Base-by-base conservation (phyloP, 2,797 vertebrate genomes). In the Enteromius anoplus region DNA sequence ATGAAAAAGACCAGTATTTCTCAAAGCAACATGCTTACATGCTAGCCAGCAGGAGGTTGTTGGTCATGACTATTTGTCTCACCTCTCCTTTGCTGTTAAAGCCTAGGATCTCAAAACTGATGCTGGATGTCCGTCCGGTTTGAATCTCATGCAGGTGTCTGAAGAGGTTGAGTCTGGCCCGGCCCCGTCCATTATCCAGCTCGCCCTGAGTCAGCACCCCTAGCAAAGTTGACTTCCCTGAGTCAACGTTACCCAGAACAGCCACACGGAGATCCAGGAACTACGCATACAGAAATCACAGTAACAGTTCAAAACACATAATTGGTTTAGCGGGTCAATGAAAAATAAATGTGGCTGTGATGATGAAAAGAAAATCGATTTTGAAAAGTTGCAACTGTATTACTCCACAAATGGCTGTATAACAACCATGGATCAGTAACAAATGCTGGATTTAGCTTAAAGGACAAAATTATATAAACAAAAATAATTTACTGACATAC, bases 71-170 rank as follows among this genome's bases (percentile, higher is more conserved):
- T 47, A 60, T 47, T 62, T 89, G 32, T 49, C 87, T 93, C 88
- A 98, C 97, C 96, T 98, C 97, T 91, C 98, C 97, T 93, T 97
- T 99, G 94, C 97, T 99, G 93, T 98, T 98, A 93, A 99, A 99
- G 84, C 98, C 98, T 0, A 99, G 95, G 87, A 99, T 99, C 92
- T 99, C 98, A 80, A 99, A 98, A 93, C 98, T 99, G 94, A 99
- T 99, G 93, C 97, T 98, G 73, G 97, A 99, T 0, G 97, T 99
- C 32, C 98, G 94, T 70, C 98, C 98, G 0, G 97, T 97, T 87
- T 99, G 97, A 93, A 99, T 99, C 92, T 99, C 98, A 64, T 99
- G 98, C 65, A 98, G 95, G 68, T 99, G 98, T 53, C 97, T 95
- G 91, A 99, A 99, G 69, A 99, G 97, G 92, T 99, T 99, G 89